Evolutionary conservation across 2,113 vertebrate species (phyloP), one percentile per base, ranked within the genome.

Genomic region (Leucosticte australis): DNA sequence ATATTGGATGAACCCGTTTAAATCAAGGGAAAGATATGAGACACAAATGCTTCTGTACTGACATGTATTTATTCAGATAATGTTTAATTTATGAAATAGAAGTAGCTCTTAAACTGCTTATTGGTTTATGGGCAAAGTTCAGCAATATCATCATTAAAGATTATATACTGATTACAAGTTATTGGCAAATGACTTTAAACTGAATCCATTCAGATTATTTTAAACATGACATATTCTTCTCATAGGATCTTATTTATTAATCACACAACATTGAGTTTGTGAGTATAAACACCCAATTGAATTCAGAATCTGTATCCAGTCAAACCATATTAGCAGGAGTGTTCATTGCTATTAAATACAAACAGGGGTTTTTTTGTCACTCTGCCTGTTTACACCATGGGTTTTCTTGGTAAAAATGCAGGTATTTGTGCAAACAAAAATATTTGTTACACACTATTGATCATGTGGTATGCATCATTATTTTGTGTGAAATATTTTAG

Each of bases 31-130:
- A 97, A 91, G 85, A 91, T 78, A 89, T 69, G 80, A 90, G 83
- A 95, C 81, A 87, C 84, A 94, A 96, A 96, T 92, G 84, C 90
- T 93, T 73, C 91, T 95, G 52, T 86, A 89, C 31, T 78, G 90
- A 94, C 80, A 87, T 93, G 46, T 73, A 87, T 92, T 87, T 94
- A 89, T 95, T 91, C 82, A 76, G 84, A 92, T 78, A 82, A 92
- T 94, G 90, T 96, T 95, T 96, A 92, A 96, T 96, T 97, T 97
- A 94, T 97, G 93, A 94, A 97, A 95, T 85, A 86, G 89, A 97
- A 97, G 96, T 92, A 93, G 77, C 57, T 92, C 50, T 80, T 97
- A 95, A 89, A 92, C 73, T 94, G 57, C 86, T 89, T 95, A 90
- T 96, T 97, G 92, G 77, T 96, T 92, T 93, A 95, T 75, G 44